Percentiles rank a stretch among this genome's conserved stretches.
phyloP scores from a whole-genome alignment of 2,888 invertebrate species.

The Sinentomon sp. region DNA sequence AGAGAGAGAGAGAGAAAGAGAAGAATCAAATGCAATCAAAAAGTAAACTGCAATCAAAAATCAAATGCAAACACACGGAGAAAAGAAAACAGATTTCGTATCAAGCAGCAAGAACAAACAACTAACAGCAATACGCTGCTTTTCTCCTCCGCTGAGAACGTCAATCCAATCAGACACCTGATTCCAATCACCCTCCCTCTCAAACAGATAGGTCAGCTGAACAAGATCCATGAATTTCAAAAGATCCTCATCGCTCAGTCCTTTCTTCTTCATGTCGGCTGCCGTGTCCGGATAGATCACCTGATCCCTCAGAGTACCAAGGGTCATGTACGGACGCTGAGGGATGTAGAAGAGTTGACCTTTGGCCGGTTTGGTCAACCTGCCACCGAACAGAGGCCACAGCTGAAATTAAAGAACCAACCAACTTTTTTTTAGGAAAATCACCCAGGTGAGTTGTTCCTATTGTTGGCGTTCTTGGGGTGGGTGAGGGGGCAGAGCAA shows the following conservation, averaged over 20 bases:
- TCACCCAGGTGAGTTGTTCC: too few relatives aligned
- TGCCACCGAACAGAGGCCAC: slow-evolving; percentile 89
- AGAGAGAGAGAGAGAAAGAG: too few relatives aligned
- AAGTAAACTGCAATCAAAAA: not conserved
- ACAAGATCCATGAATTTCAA: slow-evolving; percentile 26
- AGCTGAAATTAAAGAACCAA: slow-evolving; percentile 26
- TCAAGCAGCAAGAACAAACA: too few relatives aligned
- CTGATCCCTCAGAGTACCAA: slow-evolving; percentile 80
- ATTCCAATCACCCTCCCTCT: slow-evolving; percentile 34
- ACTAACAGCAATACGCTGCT: slow-evolving; percentile 74
- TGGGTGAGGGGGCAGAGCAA: too few relatives aligned
- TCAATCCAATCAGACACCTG: slow-evolving; percentile 96
- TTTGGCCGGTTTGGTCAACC: slow-evolving; percentile 74
- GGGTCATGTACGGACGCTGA: slow-evolving; percentile 89
- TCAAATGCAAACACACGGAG: not conserved
- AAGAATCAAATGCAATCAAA: too few relatives aligned
- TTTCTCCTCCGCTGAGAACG: slow-evolving; percentile 90
- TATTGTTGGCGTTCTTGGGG: too few relatives aligned
- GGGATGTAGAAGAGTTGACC: slow-evolving; percentile 93
- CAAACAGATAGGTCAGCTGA: slow-evolving; percentile 24
- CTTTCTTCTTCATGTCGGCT: slow-evolving; percentile 42
- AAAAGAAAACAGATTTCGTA: too few relatives aligned
- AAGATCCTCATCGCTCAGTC: slow-evolving; percentile 49
- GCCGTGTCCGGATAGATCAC: slow-evolving; percentile 80
- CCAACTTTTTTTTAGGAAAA: too few relatives aligned